phyloP scores from a whole-genome alignment of 2,113 vertebrate species.

The Alexandromys fortis region DNA sequence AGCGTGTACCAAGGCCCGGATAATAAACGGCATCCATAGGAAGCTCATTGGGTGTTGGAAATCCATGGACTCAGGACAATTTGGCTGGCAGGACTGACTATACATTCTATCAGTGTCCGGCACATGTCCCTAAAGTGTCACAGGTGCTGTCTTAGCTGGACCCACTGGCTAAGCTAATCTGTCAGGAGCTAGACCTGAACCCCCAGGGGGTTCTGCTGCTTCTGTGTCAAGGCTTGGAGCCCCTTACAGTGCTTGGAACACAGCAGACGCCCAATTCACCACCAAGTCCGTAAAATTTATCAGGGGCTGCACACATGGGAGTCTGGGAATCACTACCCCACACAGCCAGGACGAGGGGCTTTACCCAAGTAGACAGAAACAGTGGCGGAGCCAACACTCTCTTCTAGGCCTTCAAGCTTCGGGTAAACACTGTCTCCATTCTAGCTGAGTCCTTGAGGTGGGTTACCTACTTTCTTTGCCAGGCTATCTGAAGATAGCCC shows the following conservation, averaged over 20 bases:
- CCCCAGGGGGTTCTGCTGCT: not conserved
- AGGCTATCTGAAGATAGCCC: not conserved
- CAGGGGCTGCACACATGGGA: not conserved
- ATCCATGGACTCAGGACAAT: not conserved
- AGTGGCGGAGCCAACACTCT: not conserved
- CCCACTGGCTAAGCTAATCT: not conserved
- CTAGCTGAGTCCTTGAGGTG: not conserved
- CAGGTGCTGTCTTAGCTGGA: not conserved
- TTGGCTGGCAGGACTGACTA: not conserved
- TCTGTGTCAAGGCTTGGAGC: not conserved
- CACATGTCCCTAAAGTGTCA: not conserved
- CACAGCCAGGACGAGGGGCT: not conserved
- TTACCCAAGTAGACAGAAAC: not conserved
- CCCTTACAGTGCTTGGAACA: not conserved
- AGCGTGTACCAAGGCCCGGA: not conserved
- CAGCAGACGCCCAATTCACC: not conserved
- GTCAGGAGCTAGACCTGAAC: not conserved
- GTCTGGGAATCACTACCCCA: not conserved
- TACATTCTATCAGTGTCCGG: not conserved
- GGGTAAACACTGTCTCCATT: not conserved
- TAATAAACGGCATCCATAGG: not conserved
- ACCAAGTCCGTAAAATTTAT: not conserved
- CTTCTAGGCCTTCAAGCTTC: not conserved
- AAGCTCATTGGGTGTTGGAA: not conserved
- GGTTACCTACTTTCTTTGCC: not conserved